Conservation (phyloP, 2,888 invertebrate genomes). For the Drosophila birchii region DNA sequence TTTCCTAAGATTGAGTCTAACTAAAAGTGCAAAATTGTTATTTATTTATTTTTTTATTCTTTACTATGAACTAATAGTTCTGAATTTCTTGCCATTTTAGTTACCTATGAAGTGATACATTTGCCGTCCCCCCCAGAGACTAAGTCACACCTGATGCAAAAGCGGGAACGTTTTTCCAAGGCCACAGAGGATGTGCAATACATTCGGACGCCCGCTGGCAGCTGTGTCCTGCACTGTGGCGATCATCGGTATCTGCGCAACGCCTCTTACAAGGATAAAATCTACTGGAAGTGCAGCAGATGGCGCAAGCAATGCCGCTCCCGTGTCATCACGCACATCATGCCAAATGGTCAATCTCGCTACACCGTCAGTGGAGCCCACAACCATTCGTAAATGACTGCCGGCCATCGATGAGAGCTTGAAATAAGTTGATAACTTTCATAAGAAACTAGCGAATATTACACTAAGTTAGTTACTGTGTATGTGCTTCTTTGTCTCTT, state of each 20-base stretch:
- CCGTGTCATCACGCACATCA: slow-evolving; percentile 82
- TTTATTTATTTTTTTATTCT: too few species aligned
- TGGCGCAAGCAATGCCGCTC: slow-evolving; percentile 84
- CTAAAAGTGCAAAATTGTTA: background rate
- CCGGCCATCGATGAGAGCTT: background rate
- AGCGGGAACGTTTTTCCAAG: slow-evolving; percentile 72
- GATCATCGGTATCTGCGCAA: slow-evolving; percentile 84
- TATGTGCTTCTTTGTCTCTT: background rate
- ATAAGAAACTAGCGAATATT: background rate
- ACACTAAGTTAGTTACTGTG: background rate
- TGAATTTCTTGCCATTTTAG: slow-evolving; percentile 40
- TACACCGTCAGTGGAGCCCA: slow-evolving; percentile 82
- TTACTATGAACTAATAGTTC: background rate
- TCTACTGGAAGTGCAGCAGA: slow-evolving; percentile 85
- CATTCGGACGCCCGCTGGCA: slow-evolving; percentile 82
- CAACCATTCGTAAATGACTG: slow-evolving; percentile 77
- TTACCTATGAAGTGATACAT: slow-evolving; percentile 40
- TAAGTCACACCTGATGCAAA: slow-evolving; percentile 41
- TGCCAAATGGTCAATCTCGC: slow-evolving; percentile 58
- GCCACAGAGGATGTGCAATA: slow-evolving; percentile 77
- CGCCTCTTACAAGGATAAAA: slow-evolving; percentile 83
- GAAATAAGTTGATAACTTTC: background rate
- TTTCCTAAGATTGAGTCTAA: slow-evolving; percentile 6
- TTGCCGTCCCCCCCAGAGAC: slow-evolving; percentile 7
- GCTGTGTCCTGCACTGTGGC: slow-evolving; percentile 82